Conservation (phyloP, 2,113 vertebrate genomes). For the Hippocampus zosterae region DNA sequence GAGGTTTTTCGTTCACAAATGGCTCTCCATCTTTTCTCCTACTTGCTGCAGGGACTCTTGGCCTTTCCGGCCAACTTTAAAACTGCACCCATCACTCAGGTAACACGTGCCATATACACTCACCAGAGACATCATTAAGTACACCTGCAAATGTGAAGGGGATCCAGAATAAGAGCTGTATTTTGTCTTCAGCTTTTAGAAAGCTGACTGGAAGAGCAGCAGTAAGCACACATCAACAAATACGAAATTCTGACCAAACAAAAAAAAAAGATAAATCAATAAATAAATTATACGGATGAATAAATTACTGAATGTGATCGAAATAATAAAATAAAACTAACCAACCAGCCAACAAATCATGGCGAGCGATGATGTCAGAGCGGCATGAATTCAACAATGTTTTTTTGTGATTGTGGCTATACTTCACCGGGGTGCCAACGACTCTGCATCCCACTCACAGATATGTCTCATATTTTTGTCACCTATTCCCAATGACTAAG, state of each 20-base stretch:
- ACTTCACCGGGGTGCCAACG: too few relatives aligned
- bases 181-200: neutral
- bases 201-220: neutral
- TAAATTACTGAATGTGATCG: too few relatives aligned
- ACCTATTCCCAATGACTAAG: too few relatives aligned
- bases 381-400: too few relatives aligned
- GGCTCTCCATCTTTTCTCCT: conserved; percentile 61
- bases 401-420: too few relatives aligned
- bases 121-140: neutral
- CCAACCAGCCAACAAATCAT: neutral
- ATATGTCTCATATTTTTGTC: too few relatives aligned
- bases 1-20: conserved; percentile 27
- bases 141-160: neutral
- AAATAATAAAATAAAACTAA: neutral
- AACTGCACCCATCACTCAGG: conserved; percentile 78
- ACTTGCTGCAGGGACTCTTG: conserved; percentile 77
- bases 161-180: neutral
- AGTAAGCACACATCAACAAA: neutral
- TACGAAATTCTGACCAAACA: neutral
- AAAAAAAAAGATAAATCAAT: too few relatives aligned
- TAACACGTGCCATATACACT: conserved; percentile 54
- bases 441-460: too few relatives aligned
- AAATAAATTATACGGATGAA: too few relatives aligned
- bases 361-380: too few relatives aligned
- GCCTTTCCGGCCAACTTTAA: conserved; percentile 76